Conservation (phyloP, 2,113 vertebrate genomes). For the Sterna hirundo region DNA sequence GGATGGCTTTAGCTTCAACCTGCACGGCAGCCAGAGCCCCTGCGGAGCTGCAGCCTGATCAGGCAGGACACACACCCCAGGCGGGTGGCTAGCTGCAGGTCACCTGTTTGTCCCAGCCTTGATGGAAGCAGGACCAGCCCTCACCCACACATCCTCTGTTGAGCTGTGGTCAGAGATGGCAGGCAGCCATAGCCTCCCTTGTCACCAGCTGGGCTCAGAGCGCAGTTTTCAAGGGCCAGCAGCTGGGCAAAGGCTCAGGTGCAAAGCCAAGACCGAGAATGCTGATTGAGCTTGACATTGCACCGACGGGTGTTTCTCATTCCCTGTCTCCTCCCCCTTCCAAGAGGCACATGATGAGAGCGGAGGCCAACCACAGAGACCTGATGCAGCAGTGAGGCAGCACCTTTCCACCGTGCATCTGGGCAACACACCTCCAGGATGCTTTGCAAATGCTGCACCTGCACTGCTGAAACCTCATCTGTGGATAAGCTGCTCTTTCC, state of each 20-base stretch:
- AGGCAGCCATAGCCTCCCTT: not conserved
- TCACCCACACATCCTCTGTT: not conserved
- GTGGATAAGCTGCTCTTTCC: not conserved
- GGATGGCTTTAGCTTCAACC: not conserved
- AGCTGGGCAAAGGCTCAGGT: not conserved
- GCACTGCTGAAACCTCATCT: not conserved
- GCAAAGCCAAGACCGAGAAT: not conserved
- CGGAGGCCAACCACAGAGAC: not conserved
- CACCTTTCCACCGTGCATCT: not conserved
- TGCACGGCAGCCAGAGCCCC: not conserved
- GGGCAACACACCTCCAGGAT: not conserved
- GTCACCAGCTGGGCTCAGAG: accelerated
- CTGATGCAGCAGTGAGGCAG: not conserved
- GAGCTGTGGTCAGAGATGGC: not conserved
- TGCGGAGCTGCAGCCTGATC: not conserved
- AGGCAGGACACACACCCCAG: not conserved
- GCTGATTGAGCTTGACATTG: not conserved
- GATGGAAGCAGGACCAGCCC: not conserved
- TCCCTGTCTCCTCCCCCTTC: not conserved
- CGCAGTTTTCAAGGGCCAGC: not conserved
- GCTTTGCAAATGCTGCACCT: not conserved
- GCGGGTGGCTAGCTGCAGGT: accelerated
- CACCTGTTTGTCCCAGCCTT: not conserved
- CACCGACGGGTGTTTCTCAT: not conserved
- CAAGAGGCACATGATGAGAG: not conserved